Evolutionary conservation across 2,888 invertebrate species (phyloP).

Genomic region (Chesias legatella): DNA sequence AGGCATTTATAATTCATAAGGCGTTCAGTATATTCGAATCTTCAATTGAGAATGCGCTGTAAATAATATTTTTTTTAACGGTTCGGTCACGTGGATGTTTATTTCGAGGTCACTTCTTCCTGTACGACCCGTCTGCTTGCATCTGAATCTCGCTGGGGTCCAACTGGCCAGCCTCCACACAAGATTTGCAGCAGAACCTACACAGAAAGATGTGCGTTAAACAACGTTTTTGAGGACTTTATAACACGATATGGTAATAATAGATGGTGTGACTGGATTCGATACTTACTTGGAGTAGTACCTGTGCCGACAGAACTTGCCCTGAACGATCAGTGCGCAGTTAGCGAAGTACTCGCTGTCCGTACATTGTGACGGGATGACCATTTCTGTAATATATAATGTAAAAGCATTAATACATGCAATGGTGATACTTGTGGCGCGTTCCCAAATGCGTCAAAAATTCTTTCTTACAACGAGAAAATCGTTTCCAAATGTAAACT

Average conservation of each 20-base stretch:
- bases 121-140: slow-evolving; percentile 50
- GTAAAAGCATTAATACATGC: no score
- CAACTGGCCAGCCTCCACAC: slow-evolving; percentile 91
- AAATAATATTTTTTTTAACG: no score
- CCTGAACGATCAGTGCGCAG: slow-evolving; percentile 92
- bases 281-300: slow-evolving; percentile 91
- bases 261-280: slow-evolving; percentile 4
- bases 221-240: no score
- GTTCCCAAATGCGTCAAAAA: no score
- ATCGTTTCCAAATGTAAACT: no score
- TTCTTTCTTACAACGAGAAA: no score
- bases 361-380: slow-evolving; percentile 89
- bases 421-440: no score
- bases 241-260: no score
- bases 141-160: slow-evolving; percentile 46
- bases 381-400: slow-evolving; percentile 77
- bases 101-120: slow-evolving; percentile 38
- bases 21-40: no score
- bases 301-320: slow-evolving; percentile 90
- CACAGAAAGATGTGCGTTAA: slow-evolving; percentile 1
- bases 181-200: slow-evolving; percentile 95
- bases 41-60: no score
- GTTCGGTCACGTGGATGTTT: slow-evolving; percentile 5
- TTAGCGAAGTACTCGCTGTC: slow-evolving; percentile 95
- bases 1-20: no score